phyloP scores from a whole-genome alignment of 2,113 vertebrate species.

The Alligator sinensis region DNA sequence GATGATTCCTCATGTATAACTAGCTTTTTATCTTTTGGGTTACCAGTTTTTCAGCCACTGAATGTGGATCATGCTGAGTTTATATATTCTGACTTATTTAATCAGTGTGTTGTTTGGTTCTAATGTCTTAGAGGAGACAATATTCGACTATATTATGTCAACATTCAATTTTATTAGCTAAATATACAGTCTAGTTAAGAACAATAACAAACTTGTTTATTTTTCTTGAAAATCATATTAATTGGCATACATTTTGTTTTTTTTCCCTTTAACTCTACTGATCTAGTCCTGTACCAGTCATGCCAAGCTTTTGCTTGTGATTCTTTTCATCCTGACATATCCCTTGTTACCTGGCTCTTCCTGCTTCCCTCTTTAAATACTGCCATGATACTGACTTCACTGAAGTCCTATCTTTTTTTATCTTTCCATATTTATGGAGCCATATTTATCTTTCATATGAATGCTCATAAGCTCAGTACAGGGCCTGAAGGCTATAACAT shows the following conservation, averaged over 20 bases:
- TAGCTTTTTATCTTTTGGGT: background rate
- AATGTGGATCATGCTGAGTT: background rate
- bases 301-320: background rate
- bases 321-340: background rate
- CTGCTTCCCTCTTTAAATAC: background rate
- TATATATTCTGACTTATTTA: background rate
- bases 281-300: background rate
- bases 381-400: background rate
- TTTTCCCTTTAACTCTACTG: background rate
- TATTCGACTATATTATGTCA: background rate
- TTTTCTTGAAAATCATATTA: background rate
- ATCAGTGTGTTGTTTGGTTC: background rate
- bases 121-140: background rate
- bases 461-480: background rate
- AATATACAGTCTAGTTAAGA: background rate
- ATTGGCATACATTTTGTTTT: accelerated
- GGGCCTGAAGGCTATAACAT: background rate
- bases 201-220: background rate
- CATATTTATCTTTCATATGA: background rate
- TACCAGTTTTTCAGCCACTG: background rate
- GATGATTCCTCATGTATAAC: background rate
- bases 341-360: background rate
- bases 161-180: background rate
- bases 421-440: background rate
- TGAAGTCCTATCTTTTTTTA: background rate